Percentiles rank a stretch among this genome's conserved stretches.
These are phyloP conservation scores for Calephelis virginiensis DNA, from an alignment of 1,140 invertebrate species.

Conservation along the genomic window DNA sequence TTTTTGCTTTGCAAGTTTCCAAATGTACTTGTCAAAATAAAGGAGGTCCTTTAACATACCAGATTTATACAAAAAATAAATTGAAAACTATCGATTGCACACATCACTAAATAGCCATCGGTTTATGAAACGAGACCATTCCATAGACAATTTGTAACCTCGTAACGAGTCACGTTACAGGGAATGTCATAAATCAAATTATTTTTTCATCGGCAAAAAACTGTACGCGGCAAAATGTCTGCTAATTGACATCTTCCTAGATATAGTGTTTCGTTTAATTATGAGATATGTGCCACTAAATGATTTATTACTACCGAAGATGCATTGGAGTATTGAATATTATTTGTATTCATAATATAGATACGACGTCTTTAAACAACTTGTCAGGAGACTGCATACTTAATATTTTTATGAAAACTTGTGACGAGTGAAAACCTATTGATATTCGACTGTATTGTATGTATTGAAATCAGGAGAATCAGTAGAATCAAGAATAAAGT, in stretches of 20 bases:
- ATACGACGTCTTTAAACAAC: constrained; percentile 4
- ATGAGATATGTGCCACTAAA: constrained; percentile 28
- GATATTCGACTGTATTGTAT: too few species aligned
- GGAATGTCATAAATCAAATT: constrained; percentile 59
- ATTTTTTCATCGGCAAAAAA: constrained; percentile 46
- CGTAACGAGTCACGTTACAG: constrained; percentile 58
- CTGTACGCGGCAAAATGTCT: constrained; percentile 52
- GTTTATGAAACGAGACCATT: constrained; percentile 37
- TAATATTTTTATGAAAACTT: too few species aligned
- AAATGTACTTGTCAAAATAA: too few species aligned
- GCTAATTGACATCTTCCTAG: constrained; percentile 67
- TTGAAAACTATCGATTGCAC: constrained; percentile 24
- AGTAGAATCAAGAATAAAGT: too few species aligned
- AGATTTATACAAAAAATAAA: background rate
- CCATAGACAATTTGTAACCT: constrained; percentile 66
- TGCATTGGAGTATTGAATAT: constrained; percentile 15
- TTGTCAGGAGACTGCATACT: background rate
- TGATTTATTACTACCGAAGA: constrained; percentile 30
- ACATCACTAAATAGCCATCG: constrained; percentile 39
- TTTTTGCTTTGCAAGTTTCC: too few species aligned
- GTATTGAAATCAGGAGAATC: too few species aligned
- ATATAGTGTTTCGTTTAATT: constrained; percentile 37
- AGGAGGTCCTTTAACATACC: background rate
- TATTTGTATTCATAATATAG: background rate
- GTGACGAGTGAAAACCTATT: too few species aligned